phyloP scores from a whole-genome alignment of 1,140 invertebrate genomes.

The Steinernema khuongi region DNA sequence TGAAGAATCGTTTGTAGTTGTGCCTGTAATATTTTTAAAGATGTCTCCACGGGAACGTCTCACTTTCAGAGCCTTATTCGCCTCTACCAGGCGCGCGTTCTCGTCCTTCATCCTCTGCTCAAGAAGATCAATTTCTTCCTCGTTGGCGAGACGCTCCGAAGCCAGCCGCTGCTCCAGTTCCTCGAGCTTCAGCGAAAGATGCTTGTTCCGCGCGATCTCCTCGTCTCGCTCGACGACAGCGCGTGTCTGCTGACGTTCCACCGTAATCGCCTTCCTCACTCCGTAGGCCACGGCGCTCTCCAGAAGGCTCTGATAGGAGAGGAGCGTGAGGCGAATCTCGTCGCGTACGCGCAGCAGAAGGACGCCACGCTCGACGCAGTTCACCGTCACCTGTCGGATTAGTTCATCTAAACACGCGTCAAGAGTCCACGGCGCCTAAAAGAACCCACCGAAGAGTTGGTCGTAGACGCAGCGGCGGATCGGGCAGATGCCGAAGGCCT shows the following conservation, averaged over 20 bases:
- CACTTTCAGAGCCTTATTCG: constrained; percentile 48
- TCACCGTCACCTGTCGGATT: constrained; percentile 89
- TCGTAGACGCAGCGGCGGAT: constrained; percentile 85
- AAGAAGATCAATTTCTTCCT: constrained; percentile 49
- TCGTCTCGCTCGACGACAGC: constrained; percentile 47
- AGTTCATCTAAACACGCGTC: constrained; percentile 73
- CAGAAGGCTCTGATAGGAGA: constrained; percentile 86
- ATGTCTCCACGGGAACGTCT: constrained; percentile 26
- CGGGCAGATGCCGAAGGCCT: constrained; percentile 93
- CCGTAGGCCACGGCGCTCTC: constrained; percentile 96
- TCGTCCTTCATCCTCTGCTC: constrained; percentile 52
- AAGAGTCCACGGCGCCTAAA: not conserved
- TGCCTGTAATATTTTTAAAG: constrained; percentile 33
- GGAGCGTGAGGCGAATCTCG: constrained; percentile 89
- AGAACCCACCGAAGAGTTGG: constrained; percentile 81
- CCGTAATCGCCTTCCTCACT: constrained; percentile 83
- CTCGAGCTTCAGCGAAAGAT: constrained; percentile 39
- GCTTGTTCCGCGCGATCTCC: constrained; percentile 42
- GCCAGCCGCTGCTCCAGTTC: constrained; percentile 46
- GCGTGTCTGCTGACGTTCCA: constrained; percentile 60
- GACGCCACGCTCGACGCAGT: constrained; percentile 91
- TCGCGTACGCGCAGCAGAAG: constrained; percentile 82
- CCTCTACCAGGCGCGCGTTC: constrained; percentile 46
- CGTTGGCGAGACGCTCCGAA: constrained; percentile 38
- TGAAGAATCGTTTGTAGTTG: constrained; percentile 44